Conservation (phyloP, 2,797 vertebrate genomes). For the Alectoris magna region DNA sequence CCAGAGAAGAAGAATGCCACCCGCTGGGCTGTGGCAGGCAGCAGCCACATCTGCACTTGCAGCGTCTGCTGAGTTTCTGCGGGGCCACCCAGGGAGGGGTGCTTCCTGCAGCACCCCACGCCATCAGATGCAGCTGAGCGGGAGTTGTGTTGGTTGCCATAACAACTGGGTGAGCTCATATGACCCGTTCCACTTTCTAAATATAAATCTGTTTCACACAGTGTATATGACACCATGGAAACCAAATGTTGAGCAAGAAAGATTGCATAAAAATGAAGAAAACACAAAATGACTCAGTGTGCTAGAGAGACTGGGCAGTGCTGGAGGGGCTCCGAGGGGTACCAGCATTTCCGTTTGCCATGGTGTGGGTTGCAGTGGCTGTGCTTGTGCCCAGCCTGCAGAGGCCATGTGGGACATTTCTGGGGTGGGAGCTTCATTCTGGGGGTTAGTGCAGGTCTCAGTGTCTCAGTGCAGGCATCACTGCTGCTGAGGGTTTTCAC, state of each 20-base stretch:
- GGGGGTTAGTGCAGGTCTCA: not conserved
- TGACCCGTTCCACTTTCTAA: constrained; percentile 82
- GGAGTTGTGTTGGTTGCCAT: constrained; percentile 76
- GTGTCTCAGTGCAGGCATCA: not conserved
- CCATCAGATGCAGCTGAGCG: constrained; percentile 49
- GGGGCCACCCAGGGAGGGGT: not conserved
- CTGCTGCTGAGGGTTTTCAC: not conserved
- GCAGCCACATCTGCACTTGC: not conserved
- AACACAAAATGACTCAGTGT: not conserved
- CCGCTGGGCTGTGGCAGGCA: not conserved
- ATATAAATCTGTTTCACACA: constrained; percentile 82
- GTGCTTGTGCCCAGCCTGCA: rapidly evolving
- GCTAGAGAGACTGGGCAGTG: not conserved
- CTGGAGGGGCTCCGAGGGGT: not conserved
- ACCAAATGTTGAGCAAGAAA: constrained; percentile 72
- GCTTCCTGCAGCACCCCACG: not conserved
- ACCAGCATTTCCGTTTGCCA: not conserved
- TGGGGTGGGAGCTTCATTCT: not conserved
- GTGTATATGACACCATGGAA: constrained; percentile 75
- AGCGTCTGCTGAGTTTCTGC: not conserved
- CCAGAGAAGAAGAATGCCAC: not conserved
- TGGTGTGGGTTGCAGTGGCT: not conserved
- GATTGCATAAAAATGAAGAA: constrained; percentile 54
- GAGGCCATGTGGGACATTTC: not conserved
- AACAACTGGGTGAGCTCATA: constrained; percentile 76